Base-by-base conservation (phyloP, 2,797 vertebrate species). In the Cyprinella venusta region DNA sequence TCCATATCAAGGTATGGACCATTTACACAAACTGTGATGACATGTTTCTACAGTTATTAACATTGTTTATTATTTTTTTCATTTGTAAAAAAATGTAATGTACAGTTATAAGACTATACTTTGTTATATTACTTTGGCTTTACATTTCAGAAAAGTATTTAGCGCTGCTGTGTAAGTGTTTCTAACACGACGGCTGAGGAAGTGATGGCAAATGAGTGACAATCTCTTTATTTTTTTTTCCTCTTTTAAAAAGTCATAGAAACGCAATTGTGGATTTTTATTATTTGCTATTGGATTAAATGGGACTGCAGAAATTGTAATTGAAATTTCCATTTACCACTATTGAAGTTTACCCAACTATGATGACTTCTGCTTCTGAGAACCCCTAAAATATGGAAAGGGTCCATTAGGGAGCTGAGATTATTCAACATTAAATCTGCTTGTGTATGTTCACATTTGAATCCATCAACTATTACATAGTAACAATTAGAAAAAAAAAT, bases 1-100 rank as follows among this genome's bases (percentile, higher is more conserved):
- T 99, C 88, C 97, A 99, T 79, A 99, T 99, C 87, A 99, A 98
- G 96, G 97, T 98, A 88, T 10, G 5, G 12, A 26, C n/a, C 36
- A 9, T 70, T 42, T 70, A 10, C 64, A 67, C 33, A 65, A 1
- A 38, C 30, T 38, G 33, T 36, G 18, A 36, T 65, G 64, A 30
- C 1, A 2, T 13, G 1, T 16, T 63, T 63, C 13, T 6, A 30
- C 1, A 2, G 6, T 30, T 24, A 59, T 59, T 63, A 30, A 26
- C 30, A 19, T 5, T 18, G 8, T 67, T 67, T 38, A 30, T 67
- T 65, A 36, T 19, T 16, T 63, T 63, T 63, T 63, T 63, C 6
- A 16, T 7, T 63, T 63, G 59, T 30, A 30, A 7, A 24, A 24
- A 59, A 10, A n/a, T 1, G 0, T 2, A 10, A 59, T 24, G n/a